These are phyloP conservation scores for Hipparchia semele DNA, from an alignment of 2,888 invertebrate genomes.

Conservation along the genomic window DNA sequence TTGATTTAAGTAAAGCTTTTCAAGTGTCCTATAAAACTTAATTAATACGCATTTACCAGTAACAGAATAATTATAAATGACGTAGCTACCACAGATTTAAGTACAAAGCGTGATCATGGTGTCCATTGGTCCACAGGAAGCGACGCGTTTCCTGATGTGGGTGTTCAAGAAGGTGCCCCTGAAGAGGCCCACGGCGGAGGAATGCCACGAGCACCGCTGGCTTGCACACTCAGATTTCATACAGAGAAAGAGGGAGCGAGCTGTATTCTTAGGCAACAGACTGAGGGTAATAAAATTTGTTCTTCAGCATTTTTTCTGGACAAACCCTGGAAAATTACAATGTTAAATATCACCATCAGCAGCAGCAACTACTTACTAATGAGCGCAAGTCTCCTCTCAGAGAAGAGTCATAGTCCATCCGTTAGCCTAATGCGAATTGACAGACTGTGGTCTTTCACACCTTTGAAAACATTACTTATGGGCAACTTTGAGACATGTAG, in stretches of 20 bases:
- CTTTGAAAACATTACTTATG: no score
- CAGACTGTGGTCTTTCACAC: no score
- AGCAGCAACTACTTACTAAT: no score
- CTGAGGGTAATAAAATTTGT: constrained; percentile 83
- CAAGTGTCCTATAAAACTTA: background rate
- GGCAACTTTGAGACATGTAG: no score
- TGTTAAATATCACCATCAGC: no score
- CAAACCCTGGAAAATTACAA: no score
- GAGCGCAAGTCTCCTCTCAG: no score
- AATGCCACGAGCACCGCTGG: constrained; percentile 98
- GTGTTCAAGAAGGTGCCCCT: constrained; percentile 96
- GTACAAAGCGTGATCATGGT: background rate
- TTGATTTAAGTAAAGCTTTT: background rate
- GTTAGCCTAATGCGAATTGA: no score
- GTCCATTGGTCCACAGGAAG: constrained; percentile 56
- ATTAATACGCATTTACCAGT: no score
- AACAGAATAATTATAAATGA: background rate
- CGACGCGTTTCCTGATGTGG: constrained; percentile 94
- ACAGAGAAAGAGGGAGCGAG: constrained; percentile 95
- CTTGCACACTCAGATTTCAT: constrained; percentile 95
- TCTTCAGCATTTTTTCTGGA: no score
- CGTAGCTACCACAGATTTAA: background rate
- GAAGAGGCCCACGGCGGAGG: constrained; percentile 97
- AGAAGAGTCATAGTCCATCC: no score
- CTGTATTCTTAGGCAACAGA: constrained; percentile 92